Percentiles rank a stretch among this genome's conserved stretches.
These are phyloP conservation scores for Apostichopus californicus DNA, from an alignment of 35 echinoderm and acorn worm species.

Conservation along the genomic window DNA sequence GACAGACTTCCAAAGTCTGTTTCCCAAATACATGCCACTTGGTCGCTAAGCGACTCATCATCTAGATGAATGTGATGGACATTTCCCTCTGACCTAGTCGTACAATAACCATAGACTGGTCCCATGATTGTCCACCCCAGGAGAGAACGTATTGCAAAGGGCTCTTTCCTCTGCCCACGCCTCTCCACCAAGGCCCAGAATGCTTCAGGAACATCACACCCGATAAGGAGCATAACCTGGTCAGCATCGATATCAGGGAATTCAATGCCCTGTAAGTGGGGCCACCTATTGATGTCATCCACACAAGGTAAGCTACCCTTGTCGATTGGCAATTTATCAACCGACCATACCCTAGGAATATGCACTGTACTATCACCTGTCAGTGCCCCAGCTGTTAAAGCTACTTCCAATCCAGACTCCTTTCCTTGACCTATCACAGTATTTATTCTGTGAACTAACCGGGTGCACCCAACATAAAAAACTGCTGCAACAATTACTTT, in stretches of 20 bases:
- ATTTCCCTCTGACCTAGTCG: not conserved
- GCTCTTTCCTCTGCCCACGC: not conserved
- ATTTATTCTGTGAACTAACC: not conserved
- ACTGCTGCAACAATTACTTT: no score
- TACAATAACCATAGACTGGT: not conserved
- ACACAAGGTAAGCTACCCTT: not conserved
- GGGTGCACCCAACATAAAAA: no score
- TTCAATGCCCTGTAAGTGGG: slow-evolving; percentile 28
- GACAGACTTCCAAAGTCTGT: slow-evolving; percentile 2
- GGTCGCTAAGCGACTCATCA: not conserved
- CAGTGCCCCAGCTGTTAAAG: not conserved
- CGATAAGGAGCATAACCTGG: slow-evolving; percentile 8
- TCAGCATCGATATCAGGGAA: slow-evolving; percentile 2
- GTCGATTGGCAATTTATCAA: slow-evolving; percentile 6
- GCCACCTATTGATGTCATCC: not conserved
- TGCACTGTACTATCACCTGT: slow-evolving; percentile 14
- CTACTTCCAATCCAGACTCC: not conserved
- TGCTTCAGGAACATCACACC: not conserved
- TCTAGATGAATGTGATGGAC: not conserved
- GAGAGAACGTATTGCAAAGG: not conserved
- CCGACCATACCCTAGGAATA: not conserved
- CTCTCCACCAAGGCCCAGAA: not conserved
- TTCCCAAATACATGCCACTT: not conserved
- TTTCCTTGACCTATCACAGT: slow-evolving; percentile 54
- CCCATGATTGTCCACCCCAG: slow-evolving; percentile 4